Base-by-base conservation (phyloP, 1,140 invertebrate genomes). In the Cherax quadricarinatus region DNA sequence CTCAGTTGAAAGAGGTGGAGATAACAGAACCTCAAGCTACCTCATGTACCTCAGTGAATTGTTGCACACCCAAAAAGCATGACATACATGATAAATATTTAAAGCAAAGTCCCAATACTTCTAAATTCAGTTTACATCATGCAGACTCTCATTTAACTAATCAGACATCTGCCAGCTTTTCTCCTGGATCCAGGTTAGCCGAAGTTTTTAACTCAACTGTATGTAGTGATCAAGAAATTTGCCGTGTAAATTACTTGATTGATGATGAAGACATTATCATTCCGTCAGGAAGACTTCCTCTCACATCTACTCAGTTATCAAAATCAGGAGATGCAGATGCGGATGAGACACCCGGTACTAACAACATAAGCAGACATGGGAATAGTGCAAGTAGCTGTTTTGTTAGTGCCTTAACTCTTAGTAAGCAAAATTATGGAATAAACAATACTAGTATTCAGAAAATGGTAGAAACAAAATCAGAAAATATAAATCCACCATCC, bases 301-400 rank as follows among this genome's bases (percentile, higher is more conserved):
- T 80, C 57, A 88, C 86, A n/a, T 88, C 86, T 62, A 88, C 86
- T 82, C 86, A 88, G 86, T 2, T 81, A 53, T 21, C n/a, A 53
- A 66, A n/a, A 21, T 57, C 41, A 57, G 79, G 66, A 51, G 48
- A 41, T 21, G 48, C n/a, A 16, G 18, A 5, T 51, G 3, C 48
- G 4, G 6, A 18, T 30, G 1, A 48, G 4, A 41, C 24, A 14
- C 5, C 48, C 24, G 18, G 18, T 6, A 30, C 21, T 14, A 30
- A 18, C 66, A 18, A 24, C 53, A 4, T n/a, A 51, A 57, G 53
- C 49, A 4, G 21, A 49, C 41, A 6, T 49, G 7, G n/a, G 48
- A 53, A 62, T 3, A 21, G 21, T 24, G 41, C 5, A 4, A 51
- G 14, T 12, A 4, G 30, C 53, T 73, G 12, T n/a, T 53, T 48